Evolutionary conservation across 2,888 invertebrate genomes (phyloP), one percentile per base, ranked within the genome.

Genomic region (Desoria tigrina): DNA sequence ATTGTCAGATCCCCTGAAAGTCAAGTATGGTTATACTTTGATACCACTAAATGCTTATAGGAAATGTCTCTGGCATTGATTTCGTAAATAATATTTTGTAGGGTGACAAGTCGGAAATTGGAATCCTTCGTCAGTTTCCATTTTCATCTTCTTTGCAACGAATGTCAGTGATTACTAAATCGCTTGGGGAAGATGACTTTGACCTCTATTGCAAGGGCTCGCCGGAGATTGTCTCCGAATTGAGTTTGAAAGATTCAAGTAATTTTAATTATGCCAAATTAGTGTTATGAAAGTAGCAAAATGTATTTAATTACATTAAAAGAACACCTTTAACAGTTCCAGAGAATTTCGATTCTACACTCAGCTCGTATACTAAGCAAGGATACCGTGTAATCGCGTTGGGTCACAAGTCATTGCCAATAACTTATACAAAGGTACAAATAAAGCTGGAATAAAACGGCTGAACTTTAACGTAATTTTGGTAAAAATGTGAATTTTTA

Each of bases 301-400:
- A n/a, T n/a, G n/a, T n/a, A n/a, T n/a, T n/a, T n/a, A n/a, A n/a
- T n/a, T n/a, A n/a, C n/a, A n/a, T n/a, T n/a, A n/a, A n/a, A n/a
- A n/a, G n/a, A n/a, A n/a, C n/a, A n/a, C n/a, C n/a, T n/a, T n/a
- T n/a, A n/a, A 51, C 83, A 86, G 88, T 96, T 49, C 95, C 95
- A 0, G 81, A 84, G 1, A 88, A 94, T 79, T 88, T 94, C 77
- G 85, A 86, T 59, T 85, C 87, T 23, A 85, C 90, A 27, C 81
- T 97, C 28, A 89, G 90, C 74, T 85, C 86, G 53, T 95, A 94
- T 80, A 94, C 96, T 0, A 89, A 92, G 77, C 90, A 93, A 77
- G 97, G 97, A 0, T 96, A 91, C 79, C 84, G 97, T 7, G 94
- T 97, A 9, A 90, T 97, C 60, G 95, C 94, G 0, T 77, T 96